phyloP scores from a whole-genome alignment of 2,888 invertebrate genomes.

The Macroteleia sp. region DNA sequence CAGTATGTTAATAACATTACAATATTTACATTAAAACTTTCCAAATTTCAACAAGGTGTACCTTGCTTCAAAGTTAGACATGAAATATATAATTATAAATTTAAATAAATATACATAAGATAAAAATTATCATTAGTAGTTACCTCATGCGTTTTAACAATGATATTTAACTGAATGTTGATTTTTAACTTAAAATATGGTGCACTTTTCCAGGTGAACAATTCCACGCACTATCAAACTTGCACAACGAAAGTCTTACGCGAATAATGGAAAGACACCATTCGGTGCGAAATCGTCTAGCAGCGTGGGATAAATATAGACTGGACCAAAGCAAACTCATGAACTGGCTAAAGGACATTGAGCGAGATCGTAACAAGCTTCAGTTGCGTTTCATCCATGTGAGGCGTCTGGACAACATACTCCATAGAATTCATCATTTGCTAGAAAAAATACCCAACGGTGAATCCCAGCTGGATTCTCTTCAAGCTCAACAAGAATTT shows the following conservation, averaged over 20 bases:
- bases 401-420: constrained; percentile 89
- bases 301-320: constrained; percentile 91
- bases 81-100: too few relatives aligned
- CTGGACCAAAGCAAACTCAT: constrained; percentile 89
- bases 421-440: constrained; percentile 88
- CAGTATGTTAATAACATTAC: too few relatives aligned
- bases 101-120: too few relatives aligned
- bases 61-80: too few relatives aligned
- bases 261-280: constrained; percentile 91
- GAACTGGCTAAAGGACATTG: constrained; percentile 92
- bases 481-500: constrained; percentile 88
- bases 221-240: constrained; percentile 90
- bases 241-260: constrained; percentile 92
- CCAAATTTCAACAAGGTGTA: too few relatives aligned
- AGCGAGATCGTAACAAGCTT: constrained; percentile 90
- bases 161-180: too few relatives aligned
- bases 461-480: constrained; percentile 87
- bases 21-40: too few relatives aligned
- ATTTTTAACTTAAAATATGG: too few relatives aligned
- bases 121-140: too few relatives aligned
- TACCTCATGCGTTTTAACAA: too few relatives aligned
- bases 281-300: constrained; percentile 89
- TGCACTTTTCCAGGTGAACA: constrained; percentile 85
- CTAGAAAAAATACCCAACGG: constrained; percentile 89
- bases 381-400: constrained; percentile 92